A percentile compares a stretch with the other conserved stretches of the same genome.
Evolutionary conservation across 2,888 invertebrate species (phyloP).

Genomic region (Anoplius nigerrimus): DNA sequence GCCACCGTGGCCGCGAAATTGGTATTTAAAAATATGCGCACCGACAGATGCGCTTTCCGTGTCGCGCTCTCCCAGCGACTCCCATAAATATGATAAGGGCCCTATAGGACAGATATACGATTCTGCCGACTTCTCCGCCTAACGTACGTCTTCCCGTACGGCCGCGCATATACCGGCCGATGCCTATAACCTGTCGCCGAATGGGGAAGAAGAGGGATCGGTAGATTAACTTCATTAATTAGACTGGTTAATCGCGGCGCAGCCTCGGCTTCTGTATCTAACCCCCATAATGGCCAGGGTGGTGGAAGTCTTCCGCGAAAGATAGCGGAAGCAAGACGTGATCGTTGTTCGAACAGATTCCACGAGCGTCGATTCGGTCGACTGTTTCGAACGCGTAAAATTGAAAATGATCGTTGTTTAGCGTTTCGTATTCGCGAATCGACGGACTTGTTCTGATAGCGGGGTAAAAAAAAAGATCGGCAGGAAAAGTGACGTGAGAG

Average conservation of each 20-base stretch:
- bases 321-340: too few species aligned
- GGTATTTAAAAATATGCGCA: conserved; percentile 71
- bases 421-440: too few species aligned
- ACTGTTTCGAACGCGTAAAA: too few species aligned
- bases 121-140: conserved; percentile 36
- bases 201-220: conserved; percentile 1
- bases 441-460: too few species aligned
- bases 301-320: not conserved
- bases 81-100: conserved; percentile 71
- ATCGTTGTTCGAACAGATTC: too few species aligned
- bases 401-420: too few species aligned
- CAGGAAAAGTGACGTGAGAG: too few species aligned
- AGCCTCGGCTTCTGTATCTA: not conserved
- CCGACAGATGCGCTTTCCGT: conserved; percentile 69
- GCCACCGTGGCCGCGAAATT: conserved; percentile 50
- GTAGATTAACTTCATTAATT: conserved; percentile 52
- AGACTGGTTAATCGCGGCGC: conserved; percentile 44
- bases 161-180: too few species aligned
- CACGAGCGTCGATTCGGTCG: too few species aligned
- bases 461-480: too few species aligned
- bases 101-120: conserved; percentile 64
- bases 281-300: not conserved
- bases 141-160: not conserved
- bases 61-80: conserved; percentile 63
- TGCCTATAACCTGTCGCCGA: not conserved